Evolutionary conservation across 2,888 invertebrate species (phyloP).

Genomic region (Dichetophora obliterata): DNA sequence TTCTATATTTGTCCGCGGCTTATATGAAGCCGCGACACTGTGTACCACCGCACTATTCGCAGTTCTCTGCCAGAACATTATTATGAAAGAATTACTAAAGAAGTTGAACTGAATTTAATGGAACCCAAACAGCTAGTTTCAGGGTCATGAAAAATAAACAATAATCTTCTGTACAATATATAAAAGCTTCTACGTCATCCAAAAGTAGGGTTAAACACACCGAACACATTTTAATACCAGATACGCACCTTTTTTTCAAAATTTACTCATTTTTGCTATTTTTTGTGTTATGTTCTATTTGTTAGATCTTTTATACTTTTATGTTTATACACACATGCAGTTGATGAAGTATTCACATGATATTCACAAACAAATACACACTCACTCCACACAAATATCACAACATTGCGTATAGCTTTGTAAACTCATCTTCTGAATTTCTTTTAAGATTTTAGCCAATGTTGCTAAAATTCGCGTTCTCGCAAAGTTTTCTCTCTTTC

Average conservation of each 20-base stretch:
- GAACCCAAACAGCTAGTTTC: too few relatives aligned
- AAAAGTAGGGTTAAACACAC: constrained; percentile 9
- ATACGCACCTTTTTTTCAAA: background rate
- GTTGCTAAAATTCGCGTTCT: background rate
- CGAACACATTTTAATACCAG: too few relatives aligned
- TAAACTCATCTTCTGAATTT: too few relatives aligned
- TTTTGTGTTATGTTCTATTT: background rate
- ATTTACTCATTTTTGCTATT: background rate
- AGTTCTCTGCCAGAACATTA: too few relatives aligned
- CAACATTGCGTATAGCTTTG: too few relatives aligned
- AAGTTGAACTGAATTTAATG: background rate
- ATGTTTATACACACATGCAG: background rate
- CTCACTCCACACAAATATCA: background rate
- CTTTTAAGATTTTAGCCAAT: too few relatives aligned
- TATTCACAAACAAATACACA: background rate
- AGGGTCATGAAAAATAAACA: too few relatives aligned
- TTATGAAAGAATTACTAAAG: background rate
- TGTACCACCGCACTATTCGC: too few relatives aligned
- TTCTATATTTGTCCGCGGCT: too few relatives aligned
- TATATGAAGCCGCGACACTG: too few relatives aligned
- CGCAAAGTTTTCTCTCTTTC: background rate
- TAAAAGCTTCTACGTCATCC: background rate
- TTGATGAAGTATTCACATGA: background rate
- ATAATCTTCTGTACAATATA: background rate
- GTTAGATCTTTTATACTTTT: background rate